phyloP scores from a whole-genome alignment of 2,888 invertebrate genomes.

The Caenorhabditis wallacei region DNA sequence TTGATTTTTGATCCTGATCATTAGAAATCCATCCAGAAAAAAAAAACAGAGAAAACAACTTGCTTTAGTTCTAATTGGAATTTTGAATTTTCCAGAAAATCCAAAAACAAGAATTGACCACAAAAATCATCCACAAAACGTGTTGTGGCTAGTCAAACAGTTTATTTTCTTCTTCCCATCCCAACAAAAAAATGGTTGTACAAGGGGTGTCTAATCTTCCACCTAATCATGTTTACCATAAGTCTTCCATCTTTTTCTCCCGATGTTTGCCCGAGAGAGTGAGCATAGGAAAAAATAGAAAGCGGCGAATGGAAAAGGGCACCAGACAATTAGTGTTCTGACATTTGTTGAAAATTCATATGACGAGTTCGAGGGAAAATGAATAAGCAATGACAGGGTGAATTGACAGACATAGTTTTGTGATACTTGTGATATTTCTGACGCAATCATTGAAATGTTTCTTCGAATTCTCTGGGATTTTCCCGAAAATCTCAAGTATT shows the following conservation, averaged over 20 bases:
- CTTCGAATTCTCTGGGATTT: not conserved
- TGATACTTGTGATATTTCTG: not conserved
- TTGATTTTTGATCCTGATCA: not conserved
- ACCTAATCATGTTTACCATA: constrained; percentile 51
- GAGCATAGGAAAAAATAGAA: not conserved
- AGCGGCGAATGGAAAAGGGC: not conserved
- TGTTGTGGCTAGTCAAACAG: constrained; percentile 4
- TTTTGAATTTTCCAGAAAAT: not conserved
- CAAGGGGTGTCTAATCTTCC: constrained; percentile 25
- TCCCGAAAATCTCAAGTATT: not conserved
- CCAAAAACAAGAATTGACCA: not conserved
- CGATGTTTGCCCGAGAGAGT: constrained; percentile 12
- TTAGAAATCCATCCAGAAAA: not conserved
- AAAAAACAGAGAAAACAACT: not conserved
- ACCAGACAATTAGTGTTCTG: constrained; percentile 22
- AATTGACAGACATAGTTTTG: not conserved
- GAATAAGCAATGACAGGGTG: not conserved
- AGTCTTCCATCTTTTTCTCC: constrained; percentile 34
- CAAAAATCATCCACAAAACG: not conserved
- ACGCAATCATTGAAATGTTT: not conserved
- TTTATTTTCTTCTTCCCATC: not conserved
- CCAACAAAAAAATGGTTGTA: constrained; percentile 19
- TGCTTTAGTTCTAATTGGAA: not conserved
- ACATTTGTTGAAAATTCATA: not conserved
- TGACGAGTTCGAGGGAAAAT: not conserved